Evolutionary conservation across 2,888 invertebrate genomes (phyloP).

Genomic region (Cistogaster globosa): DNA sequence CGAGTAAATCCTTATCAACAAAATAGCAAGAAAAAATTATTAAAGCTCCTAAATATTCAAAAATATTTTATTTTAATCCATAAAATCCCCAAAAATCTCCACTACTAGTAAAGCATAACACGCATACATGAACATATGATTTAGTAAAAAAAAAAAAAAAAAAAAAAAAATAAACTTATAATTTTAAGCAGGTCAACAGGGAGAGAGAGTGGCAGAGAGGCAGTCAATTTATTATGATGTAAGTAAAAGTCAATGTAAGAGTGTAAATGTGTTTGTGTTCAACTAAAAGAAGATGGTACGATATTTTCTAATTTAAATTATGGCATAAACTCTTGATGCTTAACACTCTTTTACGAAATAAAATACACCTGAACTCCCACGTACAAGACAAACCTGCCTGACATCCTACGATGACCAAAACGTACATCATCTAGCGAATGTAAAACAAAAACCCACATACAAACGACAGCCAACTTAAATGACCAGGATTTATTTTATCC

Average conservation of each 20-base stretch:
- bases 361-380: constrained; percentile 51
- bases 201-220: not conserved
- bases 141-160: not conserved
- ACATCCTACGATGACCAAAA: constrained; percentile 40
- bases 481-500: constrained; percentile 61
- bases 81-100: constrained; percentile 38
- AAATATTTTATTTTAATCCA: constrained; percentile 65
- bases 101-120: not conserved
- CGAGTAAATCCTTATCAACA: constrained; percentile 55
- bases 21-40: constrained; percentile 56
- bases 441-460: constrained; percentile 1
- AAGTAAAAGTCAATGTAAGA: constrained; percentile 26
- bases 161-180: constrained; percentile 15
- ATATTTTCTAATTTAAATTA: constrained; percentile 69
- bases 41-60: constrained; percentile 64
- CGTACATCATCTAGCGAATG: constrained; percentile 41
- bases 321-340: constrained; percentile 62
- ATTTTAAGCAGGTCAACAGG: constrained; percentile 37
- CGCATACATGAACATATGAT: not conserved
- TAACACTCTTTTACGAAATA: constrained; percentile 13
- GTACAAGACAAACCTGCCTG: constrained; percentile 47
- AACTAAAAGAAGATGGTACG: constrained; percentile 39
- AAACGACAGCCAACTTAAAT: constrained; percentile 34
- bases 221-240: not conserved
- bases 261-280: not conserved